Evolutionary conservation across 1,140 invertebrate species (phyloP).

Genomic region (Brachionus paranguensis): DNA sequence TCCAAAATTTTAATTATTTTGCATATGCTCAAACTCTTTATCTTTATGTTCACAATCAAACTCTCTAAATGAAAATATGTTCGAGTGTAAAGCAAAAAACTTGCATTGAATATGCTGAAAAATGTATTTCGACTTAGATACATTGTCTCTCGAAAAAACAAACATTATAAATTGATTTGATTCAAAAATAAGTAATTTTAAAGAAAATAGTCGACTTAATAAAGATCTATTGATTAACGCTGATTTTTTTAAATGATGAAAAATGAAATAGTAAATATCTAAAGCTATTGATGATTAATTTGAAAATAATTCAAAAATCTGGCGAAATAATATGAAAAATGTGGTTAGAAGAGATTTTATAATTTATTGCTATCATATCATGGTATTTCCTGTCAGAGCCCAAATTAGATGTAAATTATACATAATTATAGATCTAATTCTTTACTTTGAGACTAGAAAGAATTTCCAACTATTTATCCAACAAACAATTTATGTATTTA

Average conservation of each 20-base stretch:
- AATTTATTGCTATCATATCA: not conserved
- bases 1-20: no score
- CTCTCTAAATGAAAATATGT: no score
- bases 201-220: not conserved
- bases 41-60: no score
- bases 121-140: no score
- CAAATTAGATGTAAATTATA: not conserved
- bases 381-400: not conserved
- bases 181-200: no score
- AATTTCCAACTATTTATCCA: not conserved
- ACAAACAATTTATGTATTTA: not conserved
- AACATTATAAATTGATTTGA: no score
- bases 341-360: not conserved
- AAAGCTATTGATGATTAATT: not conserved
- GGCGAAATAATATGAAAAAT: not conserved
- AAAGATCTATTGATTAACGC: not conserved
- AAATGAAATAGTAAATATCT: not conserved
- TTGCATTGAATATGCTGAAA: no score
- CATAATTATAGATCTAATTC: not conserved
- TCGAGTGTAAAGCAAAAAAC: no score
- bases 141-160: no score
- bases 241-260: not conserved
- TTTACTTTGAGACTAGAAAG: not conserved
- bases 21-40: no score
- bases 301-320: not conserved